These are phyloP conservation scores for Eudorcas thomsonii DNA, from an alignment of 2,113 vertebrate species.

Conservation along the genomic window DNA sequence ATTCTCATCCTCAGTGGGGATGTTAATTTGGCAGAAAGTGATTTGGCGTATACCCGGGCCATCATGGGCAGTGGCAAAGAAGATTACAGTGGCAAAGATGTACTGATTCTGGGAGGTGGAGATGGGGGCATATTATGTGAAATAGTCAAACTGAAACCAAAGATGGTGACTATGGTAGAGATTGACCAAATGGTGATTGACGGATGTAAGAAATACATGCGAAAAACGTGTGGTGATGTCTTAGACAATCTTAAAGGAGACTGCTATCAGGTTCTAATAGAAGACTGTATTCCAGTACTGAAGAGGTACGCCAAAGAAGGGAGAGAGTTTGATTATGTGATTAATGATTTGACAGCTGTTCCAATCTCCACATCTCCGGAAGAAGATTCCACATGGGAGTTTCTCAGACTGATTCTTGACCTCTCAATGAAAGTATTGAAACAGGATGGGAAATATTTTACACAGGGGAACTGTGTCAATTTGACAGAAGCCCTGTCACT, in stretches of 20 bases:
- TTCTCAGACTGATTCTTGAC: too few relatives aligned
- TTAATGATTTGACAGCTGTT: too few relatives aligned
- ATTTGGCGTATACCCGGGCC: constrained; percentile 93
- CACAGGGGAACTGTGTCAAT: too few relatives aligned
- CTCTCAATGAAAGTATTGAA: too few relatives aligned
- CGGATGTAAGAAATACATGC: constrained; percentile 94
- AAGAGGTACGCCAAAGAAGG: too few relatives aligned
- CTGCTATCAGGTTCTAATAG: constrained; percentile 98
- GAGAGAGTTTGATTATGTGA: too few relatives aligned
- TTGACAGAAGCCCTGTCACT: too few relatives aligned
- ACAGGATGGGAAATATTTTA: too few relatives aligned
- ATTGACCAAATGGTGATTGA: constrained; percentile 99
- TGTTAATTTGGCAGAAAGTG: constrained; percentile 97
- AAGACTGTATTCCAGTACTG: too few relatives aligned
- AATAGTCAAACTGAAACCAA: constrained; percentile 98
- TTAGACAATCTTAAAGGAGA: constrained; percentile 97
- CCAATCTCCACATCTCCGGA: too few relatives aligned
- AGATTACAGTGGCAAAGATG: constrained; percentile 94
- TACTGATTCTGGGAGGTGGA: constrained; percentile 96
- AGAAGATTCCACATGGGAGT: too few relatives aligned
- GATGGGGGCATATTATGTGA: constrained; percentile 97
- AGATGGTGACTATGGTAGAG: constrained; percentile 99
- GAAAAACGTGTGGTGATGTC: constrained; percentile 95
- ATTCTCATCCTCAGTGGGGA: constrained; percentile 97
- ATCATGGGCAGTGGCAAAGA: constrained; percentile 96